Base-by-base conservation (phyloP, 2,797 vertebrate species). In the Sebastiscus tertius region DNA sequence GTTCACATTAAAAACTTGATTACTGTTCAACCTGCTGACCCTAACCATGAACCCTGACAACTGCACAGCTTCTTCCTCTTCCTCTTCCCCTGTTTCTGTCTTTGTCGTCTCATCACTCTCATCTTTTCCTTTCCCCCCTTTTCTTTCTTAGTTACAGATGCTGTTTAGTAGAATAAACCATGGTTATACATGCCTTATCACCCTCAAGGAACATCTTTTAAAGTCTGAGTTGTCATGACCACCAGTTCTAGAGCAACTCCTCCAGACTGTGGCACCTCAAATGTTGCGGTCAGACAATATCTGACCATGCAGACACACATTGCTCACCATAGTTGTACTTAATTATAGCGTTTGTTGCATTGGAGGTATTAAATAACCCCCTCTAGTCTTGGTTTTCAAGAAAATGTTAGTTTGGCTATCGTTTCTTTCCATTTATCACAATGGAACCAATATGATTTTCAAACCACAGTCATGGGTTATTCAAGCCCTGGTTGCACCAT, bases 1-100 rank as follows among this genome's bases (percentile, higher is more conserved):
- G 68, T 83, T 79, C 85, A 75, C 83, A 71, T 91, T 81, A 79
- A 84, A 54, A 87, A 87, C 74, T 59, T 93, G 93, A 95, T 93
- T 93, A 89, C 80, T 6, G 60, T 79, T 84, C 77, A 86, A 81
- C 84, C 71, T 84, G 68, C 70, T 84, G 89, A 93, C 90, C 88
- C 62, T 11, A 20, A 85, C 79, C 66, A 22, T 89, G 79, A 91
- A 89, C 93, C 87, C 83, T 82, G 69, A 92, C 88, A 85, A 65
- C 61, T 65, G 20, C 11, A 22, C 18, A 3, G 27, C 42, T 73
- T 79, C 80, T 81, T 85, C 84, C 68, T 59, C 55, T 79, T 82
- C 71, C 56, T 75, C 42, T 60, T 65, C 13, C 22, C 14, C 46
- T 8, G 8, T 74, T 73, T 39, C 16, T 54, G 27, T 65, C 11